These are phyloP conservation scores for Fratercula arctica DNA, from an alignment of 2,797 vertebrate species.

Conservation along the genomic window DNA sequence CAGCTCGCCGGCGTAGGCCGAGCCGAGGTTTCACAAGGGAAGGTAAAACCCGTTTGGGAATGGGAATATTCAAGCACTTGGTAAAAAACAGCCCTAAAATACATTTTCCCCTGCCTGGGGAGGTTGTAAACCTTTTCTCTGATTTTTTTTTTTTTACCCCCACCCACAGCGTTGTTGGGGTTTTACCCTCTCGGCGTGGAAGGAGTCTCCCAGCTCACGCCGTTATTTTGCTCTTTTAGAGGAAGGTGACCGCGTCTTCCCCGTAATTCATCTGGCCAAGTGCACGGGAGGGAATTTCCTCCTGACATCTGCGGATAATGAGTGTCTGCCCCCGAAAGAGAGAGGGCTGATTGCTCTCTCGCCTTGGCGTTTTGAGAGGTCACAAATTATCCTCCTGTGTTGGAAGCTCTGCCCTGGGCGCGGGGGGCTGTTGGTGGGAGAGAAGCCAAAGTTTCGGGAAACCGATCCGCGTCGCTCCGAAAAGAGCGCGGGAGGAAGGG, in stretches of 20 bases:
- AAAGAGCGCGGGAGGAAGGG: not conserved
- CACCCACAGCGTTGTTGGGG: rapidly evolving
- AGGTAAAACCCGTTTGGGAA: not conserved
- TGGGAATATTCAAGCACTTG: not conserved
- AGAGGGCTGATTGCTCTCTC: not conserved
- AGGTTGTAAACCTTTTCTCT: not conserved
- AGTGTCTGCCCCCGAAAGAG: not conserved
- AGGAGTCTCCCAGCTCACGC: not conserved
- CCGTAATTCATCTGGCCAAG: not conserved
- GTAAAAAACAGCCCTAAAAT: not conserved
- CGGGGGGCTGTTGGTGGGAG: not conserved
- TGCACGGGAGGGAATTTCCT: slow-evolving; percentile 2
- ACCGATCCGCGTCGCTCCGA: not conserved
- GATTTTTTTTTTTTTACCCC: too few relatives aligned
- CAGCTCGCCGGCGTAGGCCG: not conserved
- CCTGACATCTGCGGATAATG: not conserved
- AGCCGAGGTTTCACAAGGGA: not conserved
- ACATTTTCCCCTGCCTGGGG: rapidly evolving
- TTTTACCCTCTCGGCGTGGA: not conserved
- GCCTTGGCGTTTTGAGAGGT: not conserved
- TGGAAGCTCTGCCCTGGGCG: not conserved
- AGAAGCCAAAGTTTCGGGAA: not conserved
- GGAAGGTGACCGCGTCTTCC: not conserved
- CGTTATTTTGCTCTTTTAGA: not conserved
- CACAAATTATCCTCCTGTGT: not conserved